Percentiles rank a stretch among this genome's conserved stretches.
phyloP scores from a whole-genome alignment of 2,888 invertebrate genomes.

The Acleris cristana region DNA sequence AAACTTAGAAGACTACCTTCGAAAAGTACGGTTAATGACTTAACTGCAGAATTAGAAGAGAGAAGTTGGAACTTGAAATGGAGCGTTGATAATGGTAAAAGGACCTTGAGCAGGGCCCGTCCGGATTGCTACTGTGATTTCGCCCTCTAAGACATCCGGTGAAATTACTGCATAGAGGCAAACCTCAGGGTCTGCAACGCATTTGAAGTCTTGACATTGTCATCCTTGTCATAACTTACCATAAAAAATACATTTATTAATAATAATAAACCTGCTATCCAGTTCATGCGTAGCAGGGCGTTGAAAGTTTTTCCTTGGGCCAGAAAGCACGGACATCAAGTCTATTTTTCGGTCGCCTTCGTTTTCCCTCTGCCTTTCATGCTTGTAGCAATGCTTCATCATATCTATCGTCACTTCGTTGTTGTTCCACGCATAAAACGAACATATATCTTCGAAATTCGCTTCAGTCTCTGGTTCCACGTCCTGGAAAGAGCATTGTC shows the following conservation, averaged over 20 bases:
- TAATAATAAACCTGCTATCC: constrained; percentile 57
- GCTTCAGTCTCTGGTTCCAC: constrained; percentile 38
- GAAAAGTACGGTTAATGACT: too few relatives aligned
- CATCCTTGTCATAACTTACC: background rate
- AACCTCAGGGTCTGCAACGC: too few relatives aligned
- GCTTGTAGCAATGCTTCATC: constrained; percentile 77
- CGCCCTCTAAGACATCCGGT: too few relatives aligned
- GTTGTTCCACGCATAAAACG: constrained; percentile 81
- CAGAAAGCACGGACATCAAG: constrained; percentile 55
- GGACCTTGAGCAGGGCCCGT: too few relatives aligned
- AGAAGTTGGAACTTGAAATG: too few relatives aligned
- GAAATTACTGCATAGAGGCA: too few relatives aligned
- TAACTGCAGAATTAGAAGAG: too few relatives aligned
- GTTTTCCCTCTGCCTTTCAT: constrained; percentile 60
- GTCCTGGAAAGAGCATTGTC: constrained; percentile 12
- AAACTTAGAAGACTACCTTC: too few relatives aligned
- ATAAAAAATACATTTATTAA: background rate
- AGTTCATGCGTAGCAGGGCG: constrained; percentile 62
- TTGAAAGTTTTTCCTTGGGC: constrained; percentile 58
- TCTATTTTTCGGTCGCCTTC: constrained; percentile 41
- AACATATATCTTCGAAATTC: constrained; percentile 29
- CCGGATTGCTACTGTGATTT: too few relatives aligned
- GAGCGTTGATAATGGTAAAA: too few relatives aligned
- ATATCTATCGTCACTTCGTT: constrained; percentile 67
- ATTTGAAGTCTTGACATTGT: too few relatives aligned